Percentiles rank a stretch among this genome's conserved stretches.
These are phyloP conservation scores for Actinernus sp. DNA, from an alignment of 92 coral and sea anemone genomes.

Conservation along the genomic window DNA sequence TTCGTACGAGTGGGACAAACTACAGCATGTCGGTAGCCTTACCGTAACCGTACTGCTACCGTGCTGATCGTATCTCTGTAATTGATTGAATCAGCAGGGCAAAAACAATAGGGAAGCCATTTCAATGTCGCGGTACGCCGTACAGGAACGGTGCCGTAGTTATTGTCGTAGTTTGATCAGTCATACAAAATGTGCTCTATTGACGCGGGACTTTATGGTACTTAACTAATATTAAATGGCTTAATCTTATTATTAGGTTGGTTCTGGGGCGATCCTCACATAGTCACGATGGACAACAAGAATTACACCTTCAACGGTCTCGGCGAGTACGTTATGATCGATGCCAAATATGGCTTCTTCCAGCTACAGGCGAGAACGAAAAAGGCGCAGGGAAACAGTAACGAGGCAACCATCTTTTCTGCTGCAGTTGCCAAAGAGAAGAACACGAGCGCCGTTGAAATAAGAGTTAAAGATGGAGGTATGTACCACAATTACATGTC, in stretches of 20 bases:
- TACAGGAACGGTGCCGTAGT: no score
- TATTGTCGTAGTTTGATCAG: no score
- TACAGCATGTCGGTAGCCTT: no score
- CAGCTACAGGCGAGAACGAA: conserved; percentile 72
- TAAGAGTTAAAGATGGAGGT: conserved; percentile 52
- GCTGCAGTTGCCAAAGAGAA: conserved; percentile 68
- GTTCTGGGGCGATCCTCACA: conserved; percentile 77
- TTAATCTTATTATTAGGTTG: conserved; percentile 33
- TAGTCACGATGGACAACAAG: conserved; percentile 58
- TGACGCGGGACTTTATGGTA: conserved; percentile 7
- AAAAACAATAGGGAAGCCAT: no score
- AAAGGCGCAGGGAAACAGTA: conserved; percentile 44
- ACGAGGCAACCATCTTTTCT: conserved; percentile 32
- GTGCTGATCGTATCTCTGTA: no score
- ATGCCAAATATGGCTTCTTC: conserved; percentile 48
- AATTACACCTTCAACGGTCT: conserved; percentile 78
- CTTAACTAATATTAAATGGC: background rate
- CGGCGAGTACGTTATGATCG: conserved; percentile 51
- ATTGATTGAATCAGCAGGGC: no score
- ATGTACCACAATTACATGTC: no score
- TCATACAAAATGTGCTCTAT: background rate
- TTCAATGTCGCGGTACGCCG: no score
- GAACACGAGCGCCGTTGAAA: conserved; percentile 50
- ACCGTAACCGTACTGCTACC: no score
- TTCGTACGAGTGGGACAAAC: no score